Percentiles rank a stretch among this genome's conserved stretches.
Evolutionary conservation across 2,888 invertebrate genomes (phyloP).

Genomic region (Polylopha cassiicola): DNA sequence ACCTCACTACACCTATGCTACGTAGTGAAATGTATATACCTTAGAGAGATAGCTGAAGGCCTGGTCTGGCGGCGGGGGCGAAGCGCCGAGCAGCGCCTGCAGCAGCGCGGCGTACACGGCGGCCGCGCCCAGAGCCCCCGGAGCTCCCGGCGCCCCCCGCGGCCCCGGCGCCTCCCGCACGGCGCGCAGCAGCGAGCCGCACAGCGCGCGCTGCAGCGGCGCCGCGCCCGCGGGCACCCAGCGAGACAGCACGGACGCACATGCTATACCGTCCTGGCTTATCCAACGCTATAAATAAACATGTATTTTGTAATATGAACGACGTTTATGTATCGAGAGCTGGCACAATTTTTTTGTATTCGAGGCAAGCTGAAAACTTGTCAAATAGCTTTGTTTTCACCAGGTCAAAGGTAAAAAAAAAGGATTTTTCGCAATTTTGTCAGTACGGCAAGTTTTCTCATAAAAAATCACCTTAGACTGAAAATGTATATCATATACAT

Average conservation of each 20-base stretch:
- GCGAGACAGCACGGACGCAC: constrained; percentile 32
- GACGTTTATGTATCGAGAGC: too few relatives aligned
- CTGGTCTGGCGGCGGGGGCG: constrained; percentile 38
- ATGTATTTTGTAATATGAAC: too few relatives aligned
- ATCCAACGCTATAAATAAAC: constrained; percentile 44
- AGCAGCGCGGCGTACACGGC: constrained; percentile 44
- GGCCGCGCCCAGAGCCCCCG: constrained; percentile 37
- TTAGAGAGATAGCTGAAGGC: constrained; percentile 59
- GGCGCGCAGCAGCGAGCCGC: constrained; percentile 43
- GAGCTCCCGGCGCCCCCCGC: constrained; percentile 38
- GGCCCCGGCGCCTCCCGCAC: constrained; percentile 40
- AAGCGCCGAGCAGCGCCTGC: constrained; percentile 17
- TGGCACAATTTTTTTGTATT: too few relatives aligned
- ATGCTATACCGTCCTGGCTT: constrained; percentile 33
- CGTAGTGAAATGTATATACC: constrained; percentile 32
- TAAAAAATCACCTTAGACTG: too few relatives aligned
- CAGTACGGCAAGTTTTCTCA: too few relatives aligned
- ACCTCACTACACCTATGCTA: too few relatives aligned
- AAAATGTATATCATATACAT: too few relatives aligned
- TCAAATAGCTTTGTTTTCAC: too few relatives aligned
- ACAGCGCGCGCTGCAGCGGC: constrained; percentile 38
- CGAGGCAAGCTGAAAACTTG: too few relatives aligned
- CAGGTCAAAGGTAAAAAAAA: too few relatives aligned
- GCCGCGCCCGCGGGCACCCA: constrained; percentile 31
- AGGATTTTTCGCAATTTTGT: too few relatives aligned